Base-by-base conservation (phyloP, 2,888 invertebrate genomes). In the Pandemis heparana region DNA sequence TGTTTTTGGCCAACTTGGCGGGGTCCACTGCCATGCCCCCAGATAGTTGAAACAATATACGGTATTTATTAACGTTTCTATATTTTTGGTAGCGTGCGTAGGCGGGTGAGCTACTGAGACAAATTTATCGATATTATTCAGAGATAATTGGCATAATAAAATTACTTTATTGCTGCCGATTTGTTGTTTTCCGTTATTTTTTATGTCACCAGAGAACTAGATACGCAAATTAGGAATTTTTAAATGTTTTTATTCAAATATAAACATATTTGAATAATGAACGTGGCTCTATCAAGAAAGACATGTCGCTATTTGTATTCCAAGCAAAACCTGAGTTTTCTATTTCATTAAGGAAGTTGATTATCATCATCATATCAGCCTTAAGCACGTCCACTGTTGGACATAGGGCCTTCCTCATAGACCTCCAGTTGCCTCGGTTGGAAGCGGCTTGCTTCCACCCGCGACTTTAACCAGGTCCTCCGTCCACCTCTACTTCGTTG, bases 151-250 rank as follows among this genome's bases (percentile, higher is more conserved):
- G 67, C 56, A 39, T 66, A 75, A 77, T 75, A 77, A 77, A 76
- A 77, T 76, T 66, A 71, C 6, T 65, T 65, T 65, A 66, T 60
- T n/a, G 48, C 60, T n/a, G 46, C 38, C 16, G 1, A 48, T 38
- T 60, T 39, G 51, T 71, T 65, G 65, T 56, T 62, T 62, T 75
- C 73, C 76, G 78, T 77, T 78, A 77, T 23, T 84, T 86, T 79
- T 64, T 62, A 70, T 53, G 23, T n/a, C 48, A 62, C 4, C 12
- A 65, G 18, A 43, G 51, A 48, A 68, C 46, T 14, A 61, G 61
- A 5, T 62, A 38, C 60, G 8, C 39, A 14, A 38, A 61, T 6
- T 16, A 48, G n/a, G 48, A 6, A 6, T 48, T n/a, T 48, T 48
- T n/a, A n/a, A 48, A 48, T 48, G 48, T 6, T 53, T 16, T 53